A percentile compares a stretch with the other conserved stretches of the same genome.
Conservation (phyloP, 2,113 vertebrate genomes). For the Aplodontia rufa region DNA sequence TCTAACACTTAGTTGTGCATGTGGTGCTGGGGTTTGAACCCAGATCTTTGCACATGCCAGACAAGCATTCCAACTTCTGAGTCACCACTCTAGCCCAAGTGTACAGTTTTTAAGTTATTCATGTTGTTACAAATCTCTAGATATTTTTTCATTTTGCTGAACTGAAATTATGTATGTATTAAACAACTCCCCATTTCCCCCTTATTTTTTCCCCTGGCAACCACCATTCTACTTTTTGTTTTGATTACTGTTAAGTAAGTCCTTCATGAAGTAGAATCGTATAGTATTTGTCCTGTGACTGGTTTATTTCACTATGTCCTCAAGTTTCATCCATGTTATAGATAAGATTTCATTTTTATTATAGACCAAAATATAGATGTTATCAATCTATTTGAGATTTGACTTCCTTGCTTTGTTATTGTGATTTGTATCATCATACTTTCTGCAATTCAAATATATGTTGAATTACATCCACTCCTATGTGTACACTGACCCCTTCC, state of each 20-base stretch:
- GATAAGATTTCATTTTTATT: slow-evolving; percentile 5
- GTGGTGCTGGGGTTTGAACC: too few species aligned
- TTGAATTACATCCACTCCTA: neutral
- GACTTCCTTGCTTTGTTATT: neutral
- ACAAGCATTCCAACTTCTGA: too few species aligned
- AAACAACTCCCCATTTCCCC: neutral
- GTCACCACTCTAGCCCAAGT: too few species aligned
- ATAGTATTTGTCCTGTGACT: neutral
- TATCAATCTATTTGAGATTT: neutral
- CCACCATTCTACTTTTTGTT: neutral
- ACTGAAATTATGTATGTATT: neutral
- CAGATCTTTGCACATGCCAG: too few species aligned
- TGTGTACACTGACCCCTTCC: neutral
- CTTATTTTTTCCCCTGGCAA: neutral
- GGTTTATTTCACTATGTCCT: neutral
- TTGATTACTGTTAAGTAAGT: neutral
- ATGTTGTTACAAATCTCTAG: neutral
- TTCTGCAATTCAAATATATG: neutral
- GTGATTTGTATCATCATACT: neutral
- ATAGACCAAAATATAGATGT: neutral
- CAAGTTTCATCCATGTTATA: neutral
- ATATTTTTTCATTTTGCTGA: slow-evolving; percentile 17
- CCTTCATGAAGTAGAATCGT: neutral
- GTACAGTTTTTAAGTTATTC: neutral
- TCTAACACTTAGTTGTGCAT: too few species aligned